phyloP scores from a whole-genome alignment of 2,113 vertebrate species.

The Notechis scutatus region DNA sequence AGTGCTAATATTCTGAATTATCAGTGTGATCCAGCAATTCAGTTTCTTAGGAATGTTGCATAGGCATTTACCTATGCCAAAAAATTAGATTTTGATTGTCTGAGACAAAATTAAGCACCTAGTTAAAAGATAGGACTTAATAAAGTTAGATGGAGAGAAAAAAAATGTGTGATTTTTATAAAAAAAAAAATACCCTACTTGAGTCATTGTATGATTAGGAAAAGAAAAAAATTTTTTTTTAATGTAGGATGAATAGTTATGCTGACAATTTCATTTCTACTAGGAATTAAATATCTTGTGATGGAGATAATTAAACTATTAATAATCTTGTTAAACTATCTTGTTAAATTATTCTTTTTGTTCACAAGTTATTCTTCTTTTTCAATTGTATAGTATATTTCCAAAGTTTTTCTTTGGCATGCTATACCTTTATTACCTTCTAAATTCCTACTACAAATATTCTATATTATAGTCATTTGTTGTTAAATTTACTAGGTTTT shows the following conservation, averaged over 20 bases:
- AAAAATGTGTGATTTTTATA: neutral
- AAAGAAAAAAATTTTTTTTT: neutral
- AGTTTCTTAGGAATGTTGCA: neutral
- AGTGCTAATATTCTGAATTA: neutral
- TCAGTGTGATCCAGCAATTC: neutral
- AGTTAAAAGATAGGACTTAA: neutral
- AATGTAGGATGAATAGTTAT: neutral
- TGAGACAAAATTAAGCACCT: neutral
- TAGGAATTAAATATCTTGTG: neutral
- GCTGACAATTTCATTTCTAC: neutral
- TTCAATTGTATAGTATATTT: neutral
- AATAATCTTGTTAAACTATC: neutral
- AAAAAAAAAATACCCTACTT: neutral
- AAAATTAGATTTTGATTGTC: neutral
- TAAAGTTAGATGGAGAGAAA: neutral
- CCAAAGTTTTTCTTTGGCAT: neutral
- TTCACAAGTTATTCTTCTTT: neutral
- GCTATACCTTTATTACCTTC: neutral
- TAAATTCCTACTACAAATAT: neutral
- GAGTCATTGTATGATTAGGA: neutral
- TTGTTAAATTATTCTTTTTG: neutral
- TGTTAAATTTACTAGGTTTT: conserved; percentile 2
- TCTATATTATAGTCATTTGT: conserved; percentile 2
- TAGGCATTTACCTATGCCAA: neutral
- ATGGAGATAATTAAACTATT: neutral